Conservation (phyloP, 2,888 invertebrate genomes). For the Venusia cambrica region DNA sequence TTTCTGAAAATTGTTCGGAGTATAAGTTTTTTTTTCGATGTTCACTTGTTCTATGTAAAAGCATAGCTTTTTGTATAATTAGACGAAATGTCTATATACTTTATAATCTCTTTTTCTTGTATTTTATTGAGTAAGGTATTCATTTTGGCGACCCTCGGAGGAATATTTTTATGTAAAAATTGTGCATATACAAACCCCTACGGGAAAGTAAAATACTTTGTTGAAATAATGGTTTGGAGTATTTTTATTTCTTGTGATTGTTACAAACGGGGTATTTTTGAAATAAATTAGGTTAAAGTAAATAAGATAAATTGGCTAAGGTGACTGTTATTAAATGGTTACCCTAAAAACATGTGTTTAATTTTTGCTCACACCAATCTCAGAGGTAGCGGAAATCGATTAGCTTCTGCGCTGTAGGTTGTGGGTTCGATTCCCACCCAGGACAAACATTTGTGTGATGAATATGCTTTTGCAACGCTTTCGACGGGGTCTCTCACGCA, state of each 20-base stretch:
- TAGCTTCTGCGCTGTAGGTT: too few species aligned
- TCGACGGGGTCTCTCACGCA: too few species aligned
- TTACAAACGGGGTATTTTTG: slow-evolving; percentile 30
- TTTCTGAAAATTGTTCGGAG: too few species aligned
- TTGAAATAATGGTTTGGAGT: slow-evolving; percentile 19
- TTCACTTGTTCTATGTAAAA: slow-evolving; percentile 24
- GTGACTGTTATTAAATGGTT: slow-evolving; percentile 35
- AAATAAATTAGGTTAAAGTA: slow-evolving; percentile 31
- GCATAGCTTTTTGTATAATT: slow-evolving; percentile 37
- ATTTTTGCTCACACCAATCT: too few species aligned
- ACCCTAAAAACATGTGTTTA: slow-evolving; percentile 24
- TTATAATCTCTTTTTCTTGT: slow-evolving; percentile 41
- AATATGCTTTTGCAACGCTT: too few species aligned
- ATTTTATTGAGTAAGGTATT: slow-evolving; percentile 35
- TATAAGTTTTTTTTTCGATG: too few species aligned
- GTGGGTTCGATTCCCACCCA: too few species aligned
- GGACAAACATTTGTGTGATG: too few species aligned
- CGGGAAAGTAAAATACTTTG: slow-evolving; percentile 23
- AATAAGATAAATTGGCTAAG: slow-evolving; percentile 43
- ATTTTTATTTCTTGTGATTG: slow-evolving; percentile 24
- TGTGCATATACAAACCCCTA: slow-evolving; percentile 28
- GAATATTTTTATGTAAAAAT: slow-evolving; percentile 38
- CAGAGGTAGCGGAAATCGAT: too few species aligned
- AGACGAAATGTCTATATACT: slow-evolving; percentile 35
- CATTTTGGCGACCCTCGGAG: slow-evolving; percentile 29